Conservation (phyloP, 2,888 invertebrate species). For the Cryptocephalus primarius region DNA sequence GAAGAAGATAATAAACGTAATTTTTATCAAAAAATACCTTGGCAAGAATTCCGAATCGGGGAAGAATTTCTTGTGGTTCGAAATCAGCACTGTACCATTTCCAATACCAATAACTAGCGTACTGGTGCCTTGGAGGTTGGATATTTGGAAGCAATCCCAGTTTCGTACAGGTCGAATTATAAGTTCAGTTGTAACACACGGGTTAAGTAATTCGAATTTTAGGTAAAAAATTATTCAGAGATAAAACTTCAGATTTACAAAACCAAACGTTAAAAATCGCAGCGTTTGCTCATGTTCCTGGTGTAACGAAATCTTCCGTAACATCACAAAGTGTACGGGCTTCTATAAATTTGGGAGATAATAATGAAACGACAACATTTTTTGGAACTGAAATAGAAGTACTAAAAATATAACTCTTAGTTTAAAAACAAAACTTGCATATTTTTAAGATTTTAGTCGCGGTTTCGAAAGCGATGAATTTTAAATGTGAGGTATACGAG, state of each 20-base stretch:
- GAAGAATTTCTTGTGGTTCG: slow-evolving; percentile 45
- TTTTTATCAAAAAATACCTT: slow-evolving; percentile 54
- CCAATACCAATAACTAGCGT: slow-evolving; percentile 49
- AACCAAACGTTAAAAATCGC: slow-evolving; percentile 51
- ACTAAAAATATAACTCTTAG: not conserved
- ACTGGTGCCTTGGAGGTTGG: slow-evolving; percentile 51
- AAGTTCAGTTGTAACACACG: not conserved
- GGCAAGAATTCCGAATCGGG: slow-evolving; percentile 24
- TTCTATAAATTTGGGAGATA: slow-evolving; percentile 5
- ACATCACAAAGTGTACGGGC: slow-evolving; percentile 19
- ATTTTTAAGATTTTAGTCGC: slow-evolving; percentile 25
- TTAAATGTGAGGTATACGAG: slow-evolving; percentile 56
- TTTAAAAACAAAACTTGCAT: not conserved
- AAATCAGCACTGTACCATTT: slow-evolving; percentile 62
- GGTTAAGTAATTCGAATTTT: slow-evolving; percentile 3
- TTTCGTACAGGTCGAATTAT: slow-evolving; percentile 44
- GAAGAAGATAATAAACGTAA: slow-evolving; percentile 63
- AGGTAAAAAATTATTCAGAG: slow-evolving; percentile 40
- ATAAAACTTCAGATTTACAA: slow-evolving; percentile 49
- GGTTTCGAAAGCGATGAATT: slow-evolving; percentile 59
- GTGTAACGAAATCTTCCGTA: slow-evolving; percentile 36
- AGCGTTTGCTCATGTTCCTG: slow-evolving; percentile 58
- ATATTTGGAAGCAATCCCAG: slow-evolving; percentile 55
- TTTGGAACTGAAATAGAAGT: slow-evolving; percentile 64
- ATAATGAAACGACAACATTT: slow-evolving; percentile 16